Base-by-base conservation (phyloP, 2,888 invertebrate species). In the Seira sanloemensis region DNA sequence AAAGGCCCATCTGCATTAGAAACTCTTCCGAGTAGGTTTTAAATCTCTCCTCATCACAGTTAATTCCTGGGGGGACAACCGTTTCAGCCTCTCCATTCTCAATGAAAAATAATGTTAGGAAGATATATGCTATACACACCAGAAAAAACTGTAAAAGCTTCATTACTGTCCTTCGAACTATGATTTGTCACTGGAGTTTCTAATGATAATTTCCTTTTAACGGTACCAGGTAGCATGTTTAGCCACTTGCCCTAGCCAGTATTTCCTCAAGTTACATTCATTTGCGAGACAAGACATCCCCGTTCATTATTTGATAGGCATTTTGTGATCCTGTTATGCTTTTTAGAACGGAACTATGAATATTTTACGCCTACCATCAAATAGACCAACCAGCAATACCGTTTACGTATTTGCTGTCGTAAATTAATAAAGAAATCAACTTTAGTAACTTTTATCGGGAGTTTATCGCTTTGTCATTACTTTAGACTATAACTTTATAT, bases 1-100 rank as follows among this genome's bases (percentile, higher is more conserved):
- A 85, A 23, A 85, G 67, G 0, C 72, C 75, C 72, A 85, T 72
- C 37, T 80, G 79, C 85, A 85, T 80, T 5, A 24, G 0, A 23
- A 80, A 80, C 16, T 80, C 74, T 54, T 73, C 66, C 1, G 21
- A 19, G 50, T 67, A 7, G 5, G 19, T 9, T 12, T 23, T 54
- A 23, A 19, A 23, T n/a, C 7, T 46, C 50, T 21, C 46, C 5
- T 50, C 50, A 7, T 46, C 72, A 50, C 72, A 72, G 18, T 72
- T 72, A 21, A 72, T 1, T 1, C 5, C 69, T 18, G 9, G 12
- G 5, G 37, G 12, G 12, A 9, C 37, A 37, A 37, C 37, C 12
- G 37, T 37, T 12, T 37, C 37, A 12, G 37, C 37, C 7, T 37
- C 37, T 12, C 37, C 37, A 37, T 12, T 9, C 12, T 37, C 37